Evolutionary conservation across 2,113 vertebrate species (phyloP).

Genomic region (Gymnorhina tibicen): DNA sequence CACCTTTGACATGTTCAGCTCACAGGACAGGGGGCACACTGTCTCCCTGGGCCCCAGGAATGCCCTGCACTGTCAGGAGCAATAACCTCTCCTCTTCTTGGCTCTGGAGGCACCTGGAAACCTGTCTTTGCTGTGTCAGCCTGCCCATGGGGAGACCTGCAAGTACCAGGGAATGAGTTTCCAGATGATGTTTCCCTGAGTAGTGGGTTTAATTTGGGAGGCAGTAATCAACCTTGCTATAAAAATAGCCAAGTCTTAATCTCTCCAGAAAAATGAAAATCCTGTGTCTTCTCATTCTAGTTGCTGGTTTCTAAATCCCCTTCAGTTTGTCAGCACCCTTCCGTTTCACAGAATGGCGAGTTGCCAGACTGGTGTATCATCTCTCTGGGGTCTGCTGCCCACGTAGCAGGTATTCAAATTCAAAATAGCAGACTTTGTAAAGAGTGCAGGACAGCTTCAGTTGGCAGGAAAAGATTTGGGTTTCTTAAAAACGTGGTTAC

Average conservation of each 20-base stretch:
- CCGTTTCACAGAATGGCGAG: not conserved
- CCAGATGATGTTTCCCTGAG: not conserved
- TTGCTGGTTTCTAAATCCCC: not conserved
- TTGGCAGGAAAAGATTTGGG: not conserved
- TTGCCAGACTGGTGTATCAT: not conserved
- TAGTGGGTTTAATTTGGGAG: not conserved
- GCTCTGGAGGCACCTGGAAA: not conserved
- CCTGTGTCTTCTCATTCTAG: not conserved
- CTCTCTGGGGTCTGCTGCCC: not conserved
- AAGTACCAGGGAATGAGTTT: not conserved
- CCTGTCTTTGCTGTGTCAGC: not conserved
- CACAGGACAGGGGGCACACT: not conserved
- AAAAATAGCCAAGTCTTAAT: not conserved
- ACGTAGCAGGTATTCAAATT: not conserved
- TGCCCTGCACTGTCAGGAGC: not conserved
- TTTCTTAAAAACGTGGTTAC: not conserved
- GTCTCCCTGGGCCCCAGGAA: not conserved
- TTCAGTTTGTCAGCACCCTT: conserved; percentile 1
- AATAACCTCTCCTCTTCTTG: not conserved
- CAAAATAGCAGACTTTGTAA: not conserved
- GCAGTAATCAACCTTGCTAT: not conserved
- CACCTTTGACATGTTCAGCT: not conserved
- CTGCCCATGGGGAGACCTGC: not conserved
- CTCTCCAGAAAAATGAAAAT: not conserved
- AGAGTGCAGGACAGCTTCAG: not conserved